Conservation (phyloP, 2,888 invertebrate genomes). For the Apodemia hepburni region DNA sequence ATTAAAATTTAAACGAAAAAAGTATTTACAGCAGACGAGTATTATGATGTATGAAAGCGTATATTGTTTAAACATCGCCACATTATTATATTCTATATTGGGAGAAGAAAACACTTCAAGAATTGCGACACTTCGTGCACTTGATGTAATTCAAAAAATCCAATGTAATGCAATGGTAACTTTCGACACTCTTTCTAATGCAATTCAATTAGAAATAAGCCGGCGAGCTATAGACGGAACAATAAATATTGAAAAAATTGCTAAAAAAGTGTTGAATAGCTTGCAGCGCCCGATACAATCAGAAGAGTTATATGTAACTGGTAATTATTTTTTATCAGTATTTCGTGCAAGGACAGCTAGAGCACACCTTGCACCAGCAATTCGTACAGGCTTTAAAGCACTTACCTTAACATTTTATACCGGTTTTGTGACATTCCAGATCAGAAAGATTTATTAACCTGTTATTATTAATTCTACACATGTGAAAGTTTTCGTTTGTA, state of each 20-base stretch:
- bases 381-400: slow-evolving; percentile 63
- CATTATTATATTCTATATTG: slow-evolving; percentile 50
- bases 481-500: no score
- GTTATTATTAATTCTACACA: no score
- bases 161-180: slow-evolving; percentile 58
- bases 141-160: slow-evolving; percentile 53
- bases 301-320: slow-evolving; percentile 65
- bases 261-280: slow-evolving; percentile 46
- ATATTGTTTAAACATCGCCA: slow-evolving; percentile 60
- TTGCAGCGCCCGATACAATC: slow-evolving; percentile 51
- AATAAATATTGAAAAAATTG: slow-evolving; percentile 53
- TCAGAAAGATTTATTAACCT: no score
- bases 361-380: slow-evolving; percentile 47
- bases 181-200: slow-evolving; percentile 68
- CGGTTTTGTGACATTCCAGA: no score
- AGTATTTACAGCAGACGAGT: slow-evolving; percentile 42
- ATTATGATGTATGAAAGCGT: slow-evolving; percentile 53
- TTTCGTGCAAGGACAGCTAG: slow-evolving; percentile 62
- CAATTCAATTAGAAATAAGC: slow-evolving; percentile 64
- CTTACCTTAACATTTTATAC: slow-evolving; percentile 30
- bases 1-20: slow-evolving; percentile 43
- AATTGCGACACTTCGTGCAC: slow-evolving; percentile 48
- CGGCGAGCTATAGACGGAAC: slow-evolving; percentile 56
- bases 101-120: slow-evolving; percentile 54
- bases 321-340: slow-evolving; percentile 61